Evolutionary conservation across 2,113 vertebrate species (phyloP).

Genomic region (Heterochromis multidens): DNA sequence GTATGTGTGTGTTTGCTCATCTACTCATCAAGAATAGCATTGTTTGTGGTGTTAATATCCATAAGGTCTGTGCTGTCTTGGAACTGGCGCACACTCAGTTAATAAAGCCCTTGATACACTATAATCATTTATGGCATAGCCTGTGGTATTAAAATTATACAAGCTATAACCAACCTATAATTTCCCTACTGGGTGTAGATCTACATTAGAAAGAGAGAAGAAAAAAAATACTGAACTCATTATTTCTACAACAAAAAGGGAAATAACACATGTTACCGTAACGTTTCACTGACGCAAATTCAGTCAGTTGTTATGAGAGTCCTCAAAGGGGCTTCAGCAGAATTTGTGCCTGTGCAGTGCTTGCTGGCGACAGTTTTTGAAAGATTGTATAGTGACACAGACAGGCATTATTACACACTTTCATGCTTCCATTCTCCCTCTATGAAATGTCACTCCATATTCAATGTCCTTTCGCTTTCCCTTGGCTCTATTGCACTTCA

Average conservation of each 20-base stretch:
- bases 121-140: background rate
- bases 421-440: slow-evolving; percentile 39
- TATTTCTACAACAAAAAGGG: background rate
- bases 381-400: slow-evolving; percentile 27
- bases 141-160: background rate
- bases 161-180: background rate
- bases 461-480: slow-evolving; percentile 24
- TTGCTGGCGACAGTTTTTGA: slow-evolving; percentile 9
- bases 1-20: background rate
- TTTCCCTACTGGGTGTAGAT: background rate
- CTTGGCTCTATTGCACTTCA: background rate
- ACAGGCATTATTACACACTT: slow-evolving; percentile 55
- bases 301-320: background rate
- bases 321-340: background rate
- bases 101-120: background rate
- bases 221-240: background rate
- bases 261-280: background rate
- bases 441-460: slow-evolving; percentile 50
- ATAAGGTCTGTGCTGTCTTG: background rate
- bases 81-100: background rate
- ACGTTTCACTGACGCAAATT: background rate
- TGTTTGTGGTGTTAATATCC: background rate
- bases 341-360: background rate
- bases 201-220: background rate
- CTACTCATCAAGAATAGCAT: background rate